phyloP scores from a whole-genome alignment of 1,140 invertebrate species.

The Cyphomyrmex costatus region DNA sequence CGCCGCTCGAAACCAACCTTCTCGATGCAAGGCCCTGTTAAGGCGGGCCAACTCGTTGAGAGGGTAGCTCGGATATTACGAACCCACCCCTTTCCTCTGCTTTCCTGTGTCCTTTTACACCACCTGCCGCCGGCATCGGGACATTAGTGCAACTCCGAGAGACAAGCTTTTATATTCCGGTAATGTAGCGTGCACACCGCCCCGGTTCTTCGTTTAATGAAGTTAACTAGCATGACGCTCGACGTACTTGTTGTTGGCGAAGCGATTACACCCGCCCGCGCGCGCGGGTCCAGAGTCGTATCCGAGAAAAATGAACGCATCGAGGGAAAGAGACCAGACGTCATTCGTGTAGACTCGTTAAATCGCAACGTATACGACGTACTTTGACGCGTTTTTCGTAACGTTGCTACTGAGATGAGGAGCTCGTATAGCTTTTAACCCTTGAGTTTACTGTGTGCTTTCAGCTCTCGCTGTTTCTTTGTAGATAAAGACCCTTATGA shows the following conservation, averaged over 20 bases:
- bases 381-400: not conserved
- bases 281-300: not conserved
- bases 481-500: slow-evolving; percentile 9
- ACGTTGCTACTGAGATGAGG: slow-evolving; percentile 4
- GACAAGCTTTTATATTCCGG: slow-evolving; percentile 62
- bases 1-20: slow-evolving; percentile 69
- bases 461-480: not conserved
- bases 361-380: slow-evolving; percentile 26
- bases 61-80: slow-evolving; percentile 67
- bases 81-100: slow-evolving; percentile 1
- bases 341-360: slow-evolving; percentile 24
- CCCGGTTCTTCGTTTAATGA: slow-evolving; percentile 55
- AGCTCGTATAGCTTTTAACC: slow-evolving; percentile 11
- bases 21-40: slow-evolving; percentile 71
- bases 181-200: slow-evolving; percentile 54
- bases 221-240: slow-evolving; percentile 61
- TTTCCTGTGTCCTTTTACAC: slow-evolving; percentile 59
- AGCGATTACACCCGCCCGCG: slow-evolving; percentile 36
- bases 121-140: slow-evolving; percentile 64
- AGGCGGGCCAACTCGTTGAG: slow-evolving; percentile 60
- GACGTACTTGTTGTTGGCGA: slow-evolving; percentile 55
- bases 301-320: slow-evolving; percentile 3
- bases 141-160: slow-evolving; percentile 64
- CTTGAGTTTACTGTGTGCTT: not conserved
- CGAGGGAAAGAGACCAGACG: not conserved